phyloP scores from a whole-genome alignment of 2,113 vertebrate species.

The Ornithorhynchus anatinus region DNA sequence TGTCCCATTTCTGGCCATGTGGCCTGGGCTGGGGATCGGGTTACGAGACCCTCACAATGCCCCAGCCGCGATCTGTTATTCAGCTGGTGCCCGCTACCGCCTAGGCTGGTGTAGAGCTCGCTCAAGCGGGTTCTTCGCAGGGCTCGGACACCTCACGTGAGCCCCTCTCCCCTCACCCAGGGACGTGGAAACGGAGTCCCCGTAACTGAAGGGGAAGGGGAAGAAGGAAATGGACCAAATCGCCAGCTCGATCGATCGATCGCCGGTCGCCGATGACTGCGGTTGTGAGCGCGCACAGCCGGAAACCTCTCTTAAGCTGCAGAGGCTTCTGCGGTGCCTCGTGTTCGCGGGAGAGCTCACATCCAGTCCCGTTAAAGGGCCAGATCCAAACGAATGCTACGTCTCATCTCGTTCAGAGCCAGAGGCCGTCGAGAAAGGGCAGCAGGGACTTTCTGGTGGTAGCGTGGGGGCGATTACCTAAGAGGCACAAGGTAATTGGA shows the following conservation, averaged over 20 bases:
- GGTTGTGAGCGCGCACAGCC: conserved; percentile 10
- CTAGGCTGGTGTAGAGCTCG: conserved; percentile 6
- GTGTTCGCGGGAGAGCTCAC: background rate
- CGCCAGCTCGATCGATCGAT: too few species aligned
- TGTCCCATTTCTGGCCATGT: conserved; percentile 17
- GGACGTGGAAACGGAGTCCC: background rate
- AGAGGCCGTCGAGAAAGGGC: too few species aligned
- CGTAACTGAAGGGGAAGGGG: background rate
- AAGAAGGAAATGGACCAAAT: background rate
- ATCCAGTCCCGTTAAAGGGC: conserved; percentile 37
- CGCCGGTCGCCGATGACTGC: background rate
- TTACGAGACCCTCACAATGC: conserved; percentile 60
- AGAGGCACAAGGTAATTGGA: too few species aligned
- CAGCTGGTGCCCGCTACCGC: conserved; percentile 23
- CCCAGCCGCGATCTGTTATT: conserved; percentile 65
- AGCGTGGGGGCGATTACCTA: too few species aligned
- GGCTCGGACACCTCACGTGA: too few species aligned
- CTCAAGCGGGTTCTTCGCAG: background rate
- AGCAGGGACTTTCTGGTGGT: too few species aligned
- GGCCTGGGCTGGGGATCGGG: conserved; percentile 42
- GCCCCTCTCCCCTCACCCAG: background rate
- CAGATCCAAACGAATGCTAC: too few species aligned
- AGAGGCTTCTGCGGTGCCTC: conserved; percentile 44
- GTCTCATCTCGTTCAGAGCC: too few species aligned
- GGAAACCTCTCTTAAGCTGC: conserved; percentile 31